These are phyloP conservation scores for Gallinago paraguaiae DNA, from an alignment of 2,113 vertebrate species.

Conservation along the genomic window DNA sequence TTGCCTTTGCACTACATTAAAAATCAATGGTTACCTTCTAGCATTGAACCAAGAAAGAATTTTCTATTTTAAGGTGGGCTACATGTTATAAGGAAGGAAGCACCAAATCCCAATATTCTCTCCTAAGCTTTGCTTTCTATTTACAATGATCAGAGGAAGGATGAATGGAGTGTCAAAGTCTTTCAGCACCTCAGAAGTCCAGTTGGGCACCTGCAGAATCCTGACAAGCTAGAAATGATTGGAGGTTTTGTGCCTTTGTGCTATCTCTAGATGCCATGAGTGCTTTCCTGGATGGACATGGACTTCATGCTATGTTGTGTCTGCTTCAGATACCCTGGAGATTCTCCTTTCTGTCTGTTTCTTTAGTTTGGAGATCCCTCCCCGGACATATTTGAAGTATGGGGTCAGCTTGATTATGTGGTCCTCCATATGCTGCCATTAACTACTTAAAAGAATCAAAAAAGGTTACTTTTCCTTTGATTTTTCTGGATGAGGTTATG, in stretches of 20 bases:
- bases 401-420: background rate
- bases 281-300: background rate
- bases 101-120: background rate
- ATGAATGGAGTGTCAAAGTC: background rate
- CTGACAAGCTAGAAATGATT: background rate
- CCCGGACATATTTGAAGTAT: background rate
- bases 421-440: background rate
- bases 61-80: background rate
- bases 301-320: background rate
- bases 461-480: background rate
- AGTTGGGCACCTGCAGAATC: background rate
- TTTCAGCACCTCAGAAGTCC: background rate
- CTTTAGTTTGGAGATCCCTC: background rate
- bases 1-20: background rate
- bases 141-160: background rate
- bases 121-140: background rate
- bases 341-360: background rate
- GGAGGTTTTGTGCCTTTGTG: background rate
- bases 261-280: background rate
- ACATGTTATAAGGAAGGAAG: background rate
- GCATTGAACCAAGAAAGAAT: background rate
- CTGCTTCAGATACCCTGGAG: background rate
- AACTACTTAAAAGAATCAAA: background rate
- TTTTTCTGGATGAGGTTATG: background rate
- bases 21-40: background rate